Percentiles rank a stretch among this genome's conserved stretches.
These are phyloP conservation scores for Gryon sp. DNA, from an alignment of 1,140 invertebrate genomes.

Conservation along the genomic window DNA sequence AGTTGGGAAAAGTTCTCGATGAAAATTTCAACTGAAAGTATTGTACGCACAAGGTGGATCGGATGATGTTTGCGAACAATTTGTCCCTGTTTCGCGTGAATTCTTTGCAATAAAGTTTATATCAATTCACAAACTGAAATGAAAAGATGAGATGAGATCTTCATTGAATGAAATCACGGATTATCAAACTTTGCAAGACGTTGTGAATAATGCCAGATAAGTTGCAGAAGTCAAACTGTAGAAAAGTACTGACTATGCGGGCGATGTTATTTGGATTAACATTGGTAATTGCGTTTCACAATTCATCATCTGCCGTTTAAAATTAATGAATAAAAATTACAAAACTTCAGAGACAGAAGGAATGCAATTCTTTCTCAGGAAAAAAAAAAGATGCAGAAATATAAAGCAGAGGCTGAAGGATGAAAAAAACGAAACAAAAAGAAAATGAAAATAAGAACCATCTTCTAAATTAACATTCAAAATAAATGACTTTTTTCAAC, in stretches of 20 bases:
- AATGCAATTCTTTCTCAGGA: no score
- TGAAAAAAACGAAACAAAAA: not conserved
- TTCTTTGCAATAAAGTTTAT: conserved; percentile 52
- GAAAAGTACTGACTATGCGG: conserved; percentile 43
- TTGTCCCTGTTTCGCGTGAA: conserved; percentile 47
- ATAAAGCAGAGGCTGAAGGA: no score
- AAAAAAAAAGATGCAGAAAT: no score
- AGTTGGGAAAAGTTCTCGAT: conserved; percentile 49
- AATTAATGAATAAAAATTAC: conserved; percentile 28
- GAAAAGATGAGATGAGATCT: conserved; percentile 36
- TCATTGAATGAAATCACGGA: conserved; percentile 40
- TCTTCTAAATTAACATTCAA: conserved; percentile 11
- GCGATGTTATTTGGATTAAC: conserved; percentile 50
- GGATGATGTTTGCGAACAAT: conserved; percentile 51
- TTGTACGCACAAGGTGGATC: conserved; percentile 37
- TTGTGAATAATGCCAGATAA: conserved; percentile 49
- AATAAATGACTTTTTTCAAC: conserved; percentile 22
- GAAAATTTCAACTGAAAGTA: conserved; percentile 39
- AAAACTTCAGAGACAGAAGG: no score
- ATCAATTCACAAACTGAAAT: conserved; percentile 40
- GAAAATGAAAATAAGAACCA: not conserved
- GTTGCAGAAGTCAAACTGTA: conserved; percentile 24
- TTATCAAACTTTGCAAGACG: conserved; percentile 57
- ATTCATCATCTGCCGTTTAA: conserved; percentile 27
- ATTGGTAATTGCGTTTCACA: conserved; percentile 39